Evolutionary conservation across 2,113 vertebrate species (phyloP), one percentile per base, ranked within the genome.

Genomic region (Cromileptes altivelis): DNA sequence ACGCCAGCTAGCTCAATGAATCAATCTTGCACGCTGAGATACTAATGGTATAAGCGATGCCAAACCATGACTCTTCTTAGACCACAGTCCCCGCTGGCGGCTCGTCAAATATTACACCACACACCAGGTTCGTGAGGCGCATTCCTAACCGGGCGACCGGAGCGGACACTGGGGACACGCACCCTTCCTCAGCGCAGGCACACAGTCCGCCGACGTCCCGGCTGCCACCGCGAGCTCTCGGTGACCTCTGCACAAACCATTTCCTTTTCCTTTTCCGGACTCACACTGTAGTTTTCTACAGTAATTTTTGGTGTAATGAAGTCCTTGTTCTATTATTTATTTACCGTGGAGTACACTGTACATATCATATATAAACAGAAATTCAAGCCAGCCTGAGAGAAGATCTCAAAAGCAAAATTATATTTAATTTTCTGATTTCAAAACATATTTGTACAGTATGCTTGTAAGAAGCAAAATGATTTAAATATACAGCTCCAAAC

Each of bases 141-240:
- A 94, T 94, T 95, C 93, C 93, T 91, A 71, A 85, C 88, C 93
- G 88, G 90, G 88, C 94, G 88, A 95, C 90, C 94, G 90, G 91
- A 94, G 94, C 96, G 94, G 95, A 96, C 95, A 95, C 95, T 94
- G 92, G 94, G 95, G 94, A 96, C 96, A 96, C 94, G 93, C 93
- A 96, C 86, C 93, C 93, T 82, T 90, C 85, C 89, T 91, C 85
- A 74, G 92, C 92, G 78, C 84, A 94, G 90, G 89, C 91, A 91
- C 91, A 93, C 94, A 91, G 90, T 94, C 94, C 96, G 85, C 95
- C 94, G 88, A 94, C 75, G 87, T 95, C 95, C 96, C 96, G 78
- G 76, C 92, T 85, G 88, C 88, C 96, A 94, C 91, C 88, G 95
- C 95, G 95, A 91, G 89, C 87, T 90, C 82, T 79, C 77, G 15